Evolutionary conservation across 1,140 invertebrate species (phyloP), one percentile per base, ranked within the genome.

Genomic region (Bicyclus anynana): DNA sequence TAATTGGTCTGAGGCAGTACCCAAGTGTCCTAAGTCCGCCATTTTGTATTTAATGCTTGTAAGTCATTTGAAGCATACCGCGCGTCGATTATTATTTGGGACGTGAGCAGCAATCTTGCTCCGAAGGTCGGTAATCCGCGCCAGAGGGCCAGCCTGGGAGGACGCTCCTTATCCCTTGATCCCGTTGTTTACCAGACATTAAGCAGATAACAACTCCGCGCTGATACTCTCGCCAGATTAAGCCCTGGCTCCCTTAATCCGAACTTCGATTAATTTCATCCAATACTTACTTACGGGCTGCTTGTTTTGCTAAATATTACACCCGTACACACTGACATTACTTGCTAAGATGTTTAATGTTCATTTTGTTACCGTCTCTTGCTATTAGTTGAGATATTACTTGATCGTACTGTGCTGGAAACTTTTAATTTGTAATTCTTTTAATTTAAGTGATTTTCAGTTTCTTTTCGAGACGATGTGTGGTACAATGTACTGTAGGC

Each of bases 141-240:
- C 78, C 84, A 62, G 64, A 83, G 84, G 84, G 80, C 81, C 75
- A 80, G 78, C 78, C 78, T 85, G 76, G 78, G 81, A 88, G 81
- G 82, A 84, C 80, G 83, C 74, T 80, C 74, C 80, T 85, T 87
- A 88, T 86, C 84, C 85, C 82, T 85, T 88, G 78, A 88, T 88
- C 86, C 86, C 74, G 83, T 89, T 90, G 87, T 90, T 90, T 89
- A 90, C 87, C 88, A 89, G 87, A 90, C 88, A 89, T 90, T 90
- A 88, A 90, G 83, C 87, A 89, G 88, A 90, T 90, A 89, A 86
- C 84, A 87, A 87, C 74, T 87, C 84, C 80, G 69, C 78, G 81
- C 79, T 73, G 83, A 88, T 88, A 88, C 74, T 77, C 75, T 76
- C 74, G 74, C 71, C 74, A 85, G 81, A 86, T 84, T 86, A 86